Base-by-base conservation (phyloP, 2,797 vertebrate genomes). In the Erpetoichthys calabaricus region DNA sequence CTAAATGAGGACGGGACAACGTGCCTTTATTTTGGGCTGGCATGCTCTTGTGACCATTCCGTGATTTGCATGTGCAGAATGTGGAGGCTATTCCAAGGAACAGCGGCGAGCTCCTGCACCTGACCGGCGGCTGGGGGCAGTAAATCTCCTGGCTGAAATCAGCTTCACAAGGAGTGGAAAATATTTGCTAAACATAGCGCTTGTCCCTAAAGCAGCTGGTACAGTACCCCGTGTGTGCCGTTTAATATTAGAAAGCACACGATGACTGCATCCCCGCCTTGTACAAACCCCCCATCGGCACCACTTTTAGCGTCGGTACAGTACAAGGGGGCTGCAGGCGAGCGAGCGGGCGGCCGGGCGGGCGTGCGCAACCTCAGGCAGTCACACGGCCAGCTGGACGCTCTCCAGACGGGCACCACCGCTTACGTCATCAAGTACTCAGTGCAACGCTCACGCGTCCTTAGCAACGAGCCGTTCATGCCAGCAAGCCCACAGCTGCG, bases 151-250 rank as follows among this genome's bases (percentile, higher is more conserved):
- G 25, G 59, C 61, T 49, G 6, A 57, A 55, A 43, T 44, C 68
- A 7, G 55, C 81, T 79, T 77, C 79, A 83, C 73, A 83, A 79
- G 84, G 80, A 86, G 80, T 86, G 83, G 83, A 88, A 86, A 78
- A 75, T 65, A 68, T 63, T 59, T 55, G 62, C 83, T 86, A 86
- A 80, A 85, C 82, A 88, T 25, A 25, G 25, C 25, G 25, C 2
- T 25, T 25, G 25, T 25, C 25, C 25, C 25, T 25, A 25, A 25
- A 25, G 25, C 25, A 25, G 25, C 25, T 25, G 25, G 25, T 25
- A 25, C 25, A 25, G 25, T 25, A 25, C 25, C 25, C 1, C 25
- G 25, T 25, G 25, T 25, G 25, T 25, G 25, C 25, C 25, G 60
- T 56, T 79, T 83, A 82, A 82, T 82, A 83, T 84, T 82, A 81